Base-by-base conservation (phyloP, 2,113 vertebrate species). In the Pteruthius melanotis region DNA sequence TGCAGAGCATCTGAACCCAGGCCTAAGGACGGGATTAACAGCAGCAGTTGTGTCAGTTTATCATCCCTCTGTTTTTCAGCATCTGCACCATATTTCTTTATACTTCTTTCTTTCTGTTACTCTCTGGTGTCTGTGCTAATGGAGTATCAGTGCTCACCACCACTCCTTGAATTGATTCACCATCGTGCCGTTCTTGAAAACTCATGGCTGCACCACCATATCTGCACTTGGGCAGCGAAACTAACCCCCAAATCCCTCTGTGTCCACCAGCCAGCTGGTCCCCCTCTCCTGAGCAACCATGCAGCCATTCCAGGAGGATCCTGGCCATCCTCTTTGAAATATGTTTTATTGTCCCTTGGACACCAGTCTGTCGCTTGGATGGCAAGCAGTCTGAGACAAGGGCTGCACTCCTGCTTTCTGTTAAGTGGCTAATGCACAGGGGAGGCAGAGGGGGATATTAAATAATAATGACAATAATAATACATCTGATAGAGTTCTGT, bases 381-480 rank as follows among this genome's bases (percentile, higher is more conserved):
- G 52, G 31, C 50, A 53, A 83, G 85, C 52, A 64, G 40, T 44
- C 37, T 59, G 90, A 71, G 88, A 86, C 1, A 3, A 77, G 82
- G 59, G 63, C 84, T 78, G 71, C 64, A 44, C 56, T 93, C 4
- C 0, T 78, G 90, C 79, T 92, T 95, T 66, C 92, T 66, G 42
- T 57, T 90, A 94, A 93, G 90, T 93, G 92, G 72, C 69, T 80
- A 64, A 64, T 6, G 4, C 8, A 2, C 19, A 65, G 92, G 71
- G 77, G 76, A 93, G 72, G 68, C 68, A 81, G 80, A 88, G 79
- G 3, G 50, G 82, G 60, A 47, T 92, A 96, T 97, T 90, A 97
- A 97, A 97, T 97, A 97, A 90, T 97, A 95, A 97, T 96, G 95
- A 89, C 83, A 91, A 79, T 84, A 92, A 86, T 96, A 77, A 88